These are phyloP conservation scores for Eulithis testata DNA, from an alignment of 2,888 invertebrate species.

Conservation along the genomic window DNA sequence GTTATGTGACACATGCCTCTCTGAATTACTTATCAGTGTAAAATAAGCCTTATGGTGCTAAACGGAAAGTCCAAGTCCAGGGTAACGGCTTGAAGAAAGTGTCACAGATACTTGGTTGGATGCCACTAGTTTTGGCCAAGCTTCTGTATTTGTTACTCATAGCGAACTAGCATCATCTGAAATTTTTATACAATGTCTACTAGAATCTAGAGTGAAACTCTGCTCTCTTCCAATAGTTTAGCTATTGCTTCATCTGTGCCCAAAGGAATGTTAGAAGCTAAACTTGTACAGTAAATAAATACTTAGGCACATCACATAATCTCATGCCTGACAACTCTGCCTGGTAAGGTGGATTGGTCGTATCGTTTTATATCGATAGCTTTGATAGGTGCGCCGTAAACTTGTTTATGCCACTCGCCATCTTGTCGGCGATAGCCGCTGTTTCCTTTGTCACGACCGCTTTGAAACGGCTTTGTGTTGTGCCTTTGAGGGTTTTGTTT, in stretches of 20 bases:
- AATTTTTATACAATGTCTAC: neutral
- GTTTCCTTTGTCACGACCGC: constrained; percentile 32
- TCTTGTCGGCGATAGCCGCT: constrained; percentile 27
- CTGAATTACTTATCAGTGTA: neutral
- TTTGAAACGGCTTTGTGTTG: constrained; percentile 23
- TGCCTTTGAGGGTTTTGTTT: constrained; percentile 29
- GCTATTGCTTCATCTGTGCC: constrained; percentile 8
- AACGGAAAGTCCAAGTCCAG: neutral
- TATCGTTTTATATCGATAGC: constrained; percentile 34
- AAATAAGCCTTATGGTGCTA: constrained; percentile 1
- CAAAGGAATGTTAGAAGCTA: constrained; percentile 34
- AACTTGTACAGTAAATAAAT: constrained; percentile 45
- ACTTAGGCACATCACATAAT: constrained; percentile 22
- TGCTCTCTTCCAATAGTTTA: neutral
- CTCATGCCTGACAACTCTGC: constrained; percentile 20
- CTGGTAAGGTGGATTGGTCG: constrained; percentile 30
- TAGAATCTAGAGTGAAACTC: neutral
- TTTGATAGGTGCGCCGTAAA: constrained; percentile 35
- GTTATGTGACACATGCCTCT: neutral
- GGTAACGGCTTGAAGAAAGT: too few relatives aligned
- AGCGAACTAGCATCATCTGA: neutral
- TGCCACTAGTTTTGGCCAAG: too few relatives aligned
- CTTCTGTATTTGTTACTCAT: too few relatives aligned
- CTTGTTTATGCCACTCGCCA: constrained; percentile 31
- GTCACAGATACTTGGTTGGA: too few relatives aligned